These are phyloP conservation scores for Synanceia verrucosa DNA, from an alignment of 2,797 vertebrate genomes.

Conservation along the genomic window DNA sequence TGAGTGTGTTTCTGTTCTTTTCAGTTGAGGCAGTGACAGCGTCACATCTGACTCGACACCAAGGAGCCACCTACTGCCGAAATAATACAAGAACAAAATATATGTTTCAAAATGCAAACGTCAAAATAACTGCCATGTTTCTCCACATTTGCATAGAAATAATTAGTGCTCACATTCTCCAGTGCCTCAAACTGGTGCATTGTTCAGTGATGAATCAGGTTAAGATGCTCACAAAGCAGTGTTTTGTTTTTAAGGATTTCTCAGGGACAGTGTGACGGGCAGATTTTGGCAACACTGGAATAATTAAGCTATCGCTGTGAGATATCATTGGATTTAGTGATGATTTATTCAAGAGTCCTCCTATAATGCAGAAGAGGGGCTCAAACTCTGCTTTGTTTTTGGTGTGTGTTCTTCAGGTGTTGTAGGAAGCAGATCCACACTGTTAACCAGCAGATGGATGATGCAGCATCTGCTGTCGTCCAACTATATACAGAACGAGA, in stretches of 20 bases:
- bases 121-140: neutral
- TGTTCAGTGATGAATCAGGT: neutral
- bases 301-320: too few species aligned
- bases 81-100: neutral
- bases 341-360: neutral
- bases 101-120: neutral
- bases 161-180: neutral
- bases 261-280: rapidly evolving
- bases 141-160: neutral
- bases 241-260: too few species aligned
- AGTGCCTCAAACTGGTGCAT: neutral
- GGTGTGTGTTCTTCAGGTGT: neutral
- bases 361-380: too few species aligned
- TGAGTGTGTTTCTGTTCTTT: neutral
- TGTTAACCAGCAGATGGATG: slow-evolving; percentile 16
- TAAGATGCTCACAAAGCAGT: neutral
- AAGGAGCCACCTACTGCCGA: neutral
- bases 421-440: neutral
- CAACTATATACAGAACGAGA: slow-evolving; percentile 1
- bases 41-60: neutral
- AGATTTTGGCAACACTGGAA: neutral
- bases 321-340: neutral
- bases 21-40: neutral
- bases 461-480: slow-evolving; percentile 15
- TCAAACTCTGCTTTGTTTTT: neutral